Evolutionary conservation across 2,113 vertebrate species (phyloP).

Genomic region (Callipepla californica): DNA sequence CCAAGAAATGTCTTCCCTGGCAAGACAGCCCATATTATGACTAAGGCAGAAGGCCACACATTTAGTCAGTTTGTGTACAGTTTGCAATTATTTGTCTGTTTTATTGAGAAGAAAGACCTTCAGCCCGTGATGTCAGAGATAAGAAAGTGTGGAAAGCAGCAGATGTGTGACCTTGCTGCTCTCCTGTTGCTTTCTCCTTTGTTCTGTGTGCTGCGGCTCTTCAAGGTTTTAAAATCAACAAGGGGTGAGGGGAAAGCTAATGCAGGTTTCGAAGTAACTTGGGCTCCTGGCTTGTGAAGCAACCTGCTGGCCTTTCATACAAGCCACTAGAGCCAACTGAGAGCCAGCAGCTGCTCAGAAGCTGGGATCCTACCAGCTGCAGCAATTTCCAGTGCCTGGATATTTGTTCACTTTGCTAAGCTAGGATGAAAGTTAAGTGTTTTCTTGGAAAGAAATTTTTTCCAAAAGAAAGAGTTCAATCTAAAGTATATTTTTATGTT

Average conservation of each 20-base stretch:
- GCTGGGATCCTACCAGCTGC: background rate
- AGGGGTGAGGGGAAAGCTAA: constrained; percentile 27
- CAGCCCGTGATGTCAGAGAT: constrained; percentile 84
- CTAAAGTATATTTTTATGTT: background rate
- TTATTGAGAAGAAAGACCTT: constrained; percentile 85
- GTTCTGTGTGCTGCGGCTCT: constrained; percentile 47
- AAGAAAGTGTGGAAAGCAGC: constrained; percentile 77
- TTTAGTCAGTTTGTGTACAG: constrained; percentile 82
- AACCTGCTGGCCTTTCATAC: background rate
- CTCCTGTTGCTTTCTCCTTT: constrained; percentile 71
- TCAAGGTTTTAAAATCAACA: constrained; percentile 72
- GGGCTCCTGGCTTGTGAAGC: background rate
- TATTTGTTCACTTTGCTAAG: background rate
- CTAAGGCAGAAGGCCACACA: constrained; percentile 88
- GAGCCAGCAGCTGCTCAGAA: background rate
- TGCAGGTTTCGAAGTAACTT: background rate
- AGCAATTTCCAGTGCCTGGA: background rate
- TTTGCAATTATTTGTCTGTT: constrained; percentile 87
- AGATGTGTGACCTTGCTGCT: constrained; percentile 77
- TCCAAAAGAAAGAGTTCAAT: background rate
- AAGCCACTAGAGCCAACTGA: background rate
- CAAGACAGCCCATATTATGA: constrained; percentile 84
- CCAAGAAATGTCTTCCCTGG: constrained; percentile 6
- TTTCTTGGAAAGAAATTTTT: background rate
- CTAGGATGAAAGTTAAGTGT: background rate